Conservation (phyloP, 2,797 vertebrate genomes). For the Ambastaia sidthimunki region DNA sequence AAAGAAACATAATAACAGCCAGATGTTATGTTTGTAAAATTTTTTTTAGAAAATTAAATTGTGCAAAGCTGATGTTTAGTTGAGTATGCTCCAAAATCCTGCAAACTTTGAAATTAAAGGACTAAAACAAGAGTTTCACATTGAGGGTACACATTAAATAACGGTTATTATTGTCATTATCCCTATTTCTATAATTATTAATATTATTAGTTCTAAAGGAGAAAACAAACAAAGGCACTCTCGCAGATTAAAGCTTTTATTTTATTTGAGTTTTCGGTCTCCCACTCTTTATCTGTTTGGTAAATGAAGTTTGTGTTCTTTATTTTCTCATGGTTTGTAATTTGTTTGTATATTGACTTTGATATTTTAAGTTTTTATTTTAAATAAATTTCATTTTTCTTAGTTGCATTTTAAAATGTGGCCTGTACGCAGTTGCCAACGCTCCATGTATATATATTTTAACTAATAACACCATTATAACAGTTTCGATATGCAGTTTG, state of each 20-base stretch:
- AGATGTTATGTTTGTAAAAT: constrained; percentile 91
- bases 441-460: constrained; percentile 98
- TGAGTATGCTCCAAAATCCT: constrained; percentile 83
- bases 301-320: constrained; percentile 95
- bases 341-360: constrained; percentile 99
- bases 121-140: constrained; percentile 79
- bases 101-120: constrained; percentile 82
- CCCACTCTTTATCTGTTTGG: constrained; percentile 90
- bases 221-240: constrained; percentile 73
- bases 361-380: constrained; percentile 95
- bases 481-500: constrained; percentile 99
- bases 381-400: constrained; percentile 83
- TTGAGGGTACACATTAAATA: constrained; percentile 85
- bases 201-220: constrained; percentile 79
- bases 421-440: constrained; percentile 95
- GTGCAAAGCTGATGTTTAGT: constrained; percentile 77
- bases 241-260: constrained; percentile 88
- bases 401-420: constrained; percentile 99
- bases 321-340: constrained; percentile 99
- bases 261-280: constrained; percentile 79
- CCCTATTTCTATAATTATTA: constrained; percentile 53
- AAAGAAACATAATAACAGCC: constrained; percentile 92
- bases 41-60: constrained; percentile 75
- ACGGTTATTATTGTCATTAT: constrained; percentile 68
- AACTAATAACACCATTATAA: constrained; percentile 99